These are phyloP conservation scores for Premnoplex brunnescens DNA, from an alignment of 2,797 vertebrate species.

Conservation along the genomic window DNA sequence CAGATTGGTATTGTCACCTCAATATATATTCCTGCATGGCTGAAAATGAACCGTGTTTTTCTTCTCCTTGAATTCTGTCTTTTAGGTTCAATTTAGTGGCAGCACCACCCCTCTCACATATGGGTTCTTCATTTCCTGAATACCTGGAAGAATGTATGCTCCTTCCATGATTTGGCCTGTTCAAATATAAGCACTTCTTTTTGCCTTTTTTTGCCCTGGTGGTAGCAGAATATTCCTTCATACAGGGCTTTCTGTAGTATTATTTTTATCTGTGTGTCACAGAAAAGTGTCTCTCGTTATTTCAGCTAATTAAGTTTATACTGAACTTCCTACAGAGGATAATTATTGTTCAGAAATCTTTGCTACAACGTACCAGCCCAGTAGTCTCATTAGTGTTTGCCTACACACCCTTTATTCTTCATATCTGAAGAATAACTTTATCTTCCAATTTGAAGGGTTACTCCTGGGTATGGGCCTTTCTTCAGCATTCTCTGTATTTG, in stretches of 20 bases:
- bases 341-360: not conserved
- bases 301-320: not conserved
- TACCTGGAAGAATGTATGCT: not conserved
- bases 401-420: not conserved
- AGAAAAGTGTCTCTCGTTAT: not conserved
- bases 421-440: not conserved
- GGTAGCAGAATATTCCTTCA: not conserved
- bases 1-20: conserved; percentile 49
- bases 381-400: not conserved
- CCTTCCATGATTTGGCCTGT: not conserved
- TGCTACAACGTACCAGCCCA: not conserved
- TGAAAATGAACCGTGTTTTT: conserved; percentile 18
- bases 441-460: not conserved
- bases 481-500: not conserved
- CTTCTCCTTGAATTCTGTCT: conserved; percentile 9
- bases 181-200: not conserved
- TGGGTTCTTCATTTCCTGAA: conserved; percentile 16
- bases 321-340: not conserved
- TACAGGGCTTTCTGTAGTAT: not conserved
- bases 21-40: conserved; percentile 31
- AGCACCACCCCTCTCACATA: not conserved
- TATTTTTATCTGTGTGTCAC: not conserved
- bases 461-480: not conserved
- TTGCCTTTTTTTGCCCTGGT: not conserved
- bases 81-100: conserved; percentile 17